A percentile compares a stretch with the other conserved stretches of the same genome.
Evolutionary conservation across 2,888 invertebrate genomes (phyloP).

Genomic region (Allacma fusca): DNA sequence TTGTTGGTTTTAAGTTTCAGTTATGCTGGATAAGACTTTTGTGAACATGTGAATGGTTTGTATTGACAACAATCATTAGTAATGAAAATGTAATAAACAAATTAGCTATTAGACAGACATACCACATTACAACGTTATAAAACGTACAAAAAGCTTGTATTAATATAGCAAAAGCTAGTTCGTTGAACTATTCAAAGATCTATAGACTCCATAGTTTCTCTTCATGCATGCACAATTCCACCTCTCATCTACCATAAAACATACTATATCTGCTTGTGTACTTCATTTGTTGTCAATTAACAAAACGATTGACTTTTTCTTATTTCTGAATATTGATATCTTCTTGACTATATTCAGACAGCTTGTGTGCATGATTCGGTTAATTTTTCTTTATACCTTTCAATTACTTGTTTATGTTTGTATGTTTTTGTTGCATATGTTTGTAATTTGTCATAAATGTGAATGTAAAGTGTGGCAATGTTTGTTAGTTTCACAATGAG

Average conservation of each 20-base stretch:
- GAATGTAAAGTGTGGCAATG: not conserved
- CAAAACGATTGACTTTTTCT: not conserved
- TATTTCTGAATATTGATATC: too few species aligned
- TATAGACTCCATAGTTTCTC: not conserved
- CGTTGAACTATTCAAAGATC: not conserved
- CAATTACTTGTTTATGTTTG: not conserved
- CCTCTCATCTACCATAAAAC: not conserved
- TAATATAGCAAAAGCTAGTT: conserved; percentile 1
- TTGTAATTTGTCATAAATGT: not conserved
- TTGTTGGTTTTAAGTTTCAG: not conserved
- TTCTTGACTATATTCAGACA: too few species aligned
- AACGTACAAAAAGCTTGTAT: not conserved
- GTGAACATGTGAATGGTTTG: not conserved
- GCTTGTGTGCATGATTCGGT: too few species aligned
- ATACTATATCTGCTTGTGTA: not conserved
- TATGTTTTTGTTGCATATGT: not conserved
- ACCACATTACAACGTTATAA: not conserved
- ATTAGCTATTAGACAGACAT: not conserved
- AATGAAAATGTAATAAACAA: not conserved
- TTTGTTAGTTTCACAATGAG: conserved; percentile 1
- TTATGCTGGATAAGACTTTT: not conserved
- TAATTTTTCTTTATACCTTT: too few species aligned
- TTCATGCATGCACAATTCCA: not conserved
- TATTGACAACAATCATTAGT: not conserved
- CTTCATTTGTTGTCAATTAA: not conserved